These are phyloP conservation scores for Eriosoma lanigerum DNA, from an alignment of 1,140 invertebrate genomes.

Conservation along the genomic window DNA sequence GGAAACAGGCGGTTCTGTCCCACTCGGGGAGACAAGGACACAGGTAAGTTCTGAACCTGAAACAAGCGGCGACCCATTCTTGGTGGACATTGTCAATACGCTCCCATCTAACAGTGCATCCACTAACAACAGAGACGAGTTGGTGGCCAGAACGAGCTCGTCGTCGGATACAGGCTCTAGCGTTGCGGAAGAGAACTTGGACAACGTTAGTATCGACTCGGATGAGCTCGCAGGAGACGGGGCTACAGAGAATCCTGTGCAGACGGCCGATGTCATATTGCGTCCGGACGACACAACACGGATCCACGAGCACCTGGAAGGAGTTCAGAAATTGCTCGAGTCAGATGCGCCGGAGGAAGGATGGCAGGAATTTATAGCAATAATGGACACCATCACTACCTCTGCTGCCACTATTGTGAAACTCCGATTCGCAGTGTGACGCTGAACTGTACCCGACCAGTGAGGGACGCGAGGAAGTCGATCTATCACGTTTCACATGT, in stretches of 20 bases:
- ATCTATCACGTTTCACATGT: too few relatives aligned
- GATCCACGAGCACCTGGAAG: neutral
- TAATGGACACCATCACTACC: neutral
- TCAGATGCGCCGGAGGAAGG: too few relatives aligned
- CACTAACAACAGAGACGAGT: neutral
- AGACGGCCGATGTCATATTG: neutral
- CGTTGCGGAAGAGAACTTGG: neutral
- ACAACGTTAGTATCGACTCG: neutral
- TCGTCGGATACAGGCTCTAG: too few relatives aligned
- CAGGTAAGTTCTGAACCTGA: neutral
- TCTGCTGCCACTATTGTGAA: neutral
- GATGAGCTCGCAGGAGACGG: too few relatives aligned
- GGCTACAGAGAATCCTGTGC: too few relatives aligned
- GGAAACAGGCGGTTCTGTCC: neutral
- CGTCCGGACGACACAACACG: neutral
- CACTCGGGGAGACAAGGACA: neutral
- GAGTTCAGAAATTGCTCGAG: accelerated
- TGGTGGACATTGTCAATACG: accelerated
- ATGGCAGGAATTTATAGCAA: neutral
- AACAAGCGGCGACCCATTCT: neutral
- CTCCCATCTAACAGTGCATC: accelerated
- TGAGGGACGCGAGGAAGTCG: too few relatives aligned
- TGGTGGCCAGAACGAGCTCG: neutral
- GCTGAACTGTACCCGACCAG: too few relatives aligned
- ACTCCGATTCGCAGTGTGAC: too few relatives aligned